Percentiles rank a stretch among this genome's conserved stretches.
phyloP scores from a whole-genome alignment of 2,888 invertebrate genomes.

The Cryptus armator region DNA sequence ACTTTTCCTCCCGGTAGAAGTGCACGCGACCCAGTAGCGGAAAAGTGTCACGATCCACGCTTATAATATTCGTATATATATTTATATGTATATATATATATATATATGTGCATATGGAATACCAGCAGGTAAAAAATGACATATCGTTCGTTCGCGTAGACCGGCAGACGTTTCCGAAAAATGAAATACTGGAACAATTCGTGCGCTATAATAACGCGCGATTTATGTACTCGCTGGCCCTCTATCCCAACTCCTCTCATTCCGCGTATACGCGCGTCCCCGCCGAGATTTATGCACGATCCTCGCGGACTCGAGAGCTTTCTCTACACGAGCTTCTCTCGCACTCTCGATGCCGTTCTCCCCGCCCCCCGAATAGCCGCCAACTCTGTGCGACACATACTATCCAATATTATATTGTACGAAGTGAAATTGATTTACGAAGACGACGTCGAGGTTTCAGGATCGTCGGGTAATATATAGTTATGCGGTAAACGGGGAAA shows the following conservation, averaged over 20 bases:
- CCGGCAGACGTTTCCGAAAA: slow-evolving; percentile 63
- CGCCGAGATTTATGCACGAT: slow-evolving; percentile 63
- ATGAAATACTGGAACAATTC: slow-evolving; percentile 67
- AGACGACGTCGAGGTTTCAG: slow-evolving; percentile 22
- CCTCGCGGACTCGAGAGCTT: slow-evolving; percentile 54
- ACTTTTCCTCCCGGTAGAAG: background rate
- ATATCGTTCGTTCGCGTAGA: slow-evolving; percentile 31
- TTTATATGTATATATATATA: background rate
- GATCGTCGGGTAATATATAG: background rate
- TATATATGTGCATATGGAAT: background rate
- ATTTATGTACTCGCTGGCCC: slow-evolving; percentile 63
- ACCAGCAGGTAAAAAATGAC: slow-evolving; percentile 39
- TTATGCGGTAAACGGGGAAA: background rate
- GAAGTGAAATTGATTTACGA: slow-evolving; percentile 58
- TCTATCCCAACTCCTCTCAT: slow-evolving; percentile 26
- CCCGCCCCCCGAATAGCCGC: slow-evolving; percentile 10
- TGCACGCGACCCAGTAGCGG: background rate
- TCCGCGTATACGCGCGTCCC: slow-evolving; percentile 53
- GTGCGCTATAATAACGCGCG: slow-evolving; percentile 63
- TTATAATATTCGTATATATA: background rate
- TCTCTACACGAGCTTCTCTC: slow-evolving; percentile 3
- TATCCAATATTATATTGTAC: slow-evolving; percentile 55
- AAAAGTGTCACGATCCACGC: slow-evolving; percentile 1
- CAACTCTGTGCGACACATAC: slow-evolving; percentile 41
- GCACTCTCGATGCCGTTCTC: slow-evolving; percentile 4